phyloP scores from a whole-genome alignment of 2,797 vertebrate species.

The Adelosebastes latens region DNA sequence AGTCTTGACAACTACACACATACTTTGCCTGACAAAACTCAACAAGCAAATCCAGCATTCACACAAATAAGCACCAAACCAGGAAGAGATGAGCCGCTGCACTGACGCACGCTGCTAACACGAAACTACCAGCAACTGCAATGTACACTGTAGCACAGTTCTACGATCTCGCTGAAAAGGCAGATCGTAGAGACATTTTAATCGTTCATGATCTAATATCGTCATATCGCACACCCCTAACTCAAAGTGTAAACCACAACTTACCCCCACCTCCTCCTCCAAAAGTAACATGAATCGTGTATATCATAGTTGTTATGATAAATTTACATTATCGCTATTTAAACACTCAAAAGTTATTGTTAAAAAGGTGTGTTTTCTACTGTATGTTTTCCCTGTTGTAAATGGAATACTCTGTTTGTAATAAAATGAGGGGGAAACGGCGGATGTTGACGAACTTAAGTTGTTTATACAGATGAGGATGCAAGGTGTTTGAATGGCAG shows the following conservation, averaged over 20 bases:
- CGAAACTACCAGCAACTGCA: too few relatives aligned
- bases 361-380: slow-evolving; percentile 58
- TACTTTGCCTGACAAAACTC: too few relatives aligned
- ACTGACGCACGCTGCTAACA: too few relatives aligned
- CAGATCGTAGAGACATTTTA: too few relatives aligned
- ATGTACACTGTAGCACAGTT: too few relatives aligned
- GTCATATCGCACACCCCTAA: too few relatives aligned
- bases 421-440: slow-evolving; percentile 60
- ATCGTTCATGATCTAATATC: too few relatives aligned
- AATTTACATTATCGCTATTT: slow-evolving; percentile 38
- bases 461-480: slow-evolving; percentile 25
- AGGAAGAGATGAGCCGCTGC: too few relatives aligned
- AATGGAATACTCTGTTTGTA: slow-evolving; percentile 60
- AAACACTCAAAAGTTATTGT: slow-evolving; percentile 34
- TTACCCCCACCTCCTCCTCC: not conserved
- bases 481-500: not conserved
- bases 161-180: too few relatives aligned
- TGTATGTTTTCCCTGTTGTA: slow-evolving; percentile 50
- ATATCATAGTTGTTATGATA: slow-evolving; percentile 32
- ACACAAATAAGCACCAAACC: too few relatives aligned
- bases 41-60: too few relatives aligned
- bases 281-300: slow-evolving; percentile 27
- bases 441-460: slow-evolving; percentile 3
- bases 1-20: too few relatives aligned
- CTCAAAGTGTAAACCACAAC: not conserved